Percentiles rank a stretch among this genome's conserved stretches.
Evolutionary conservation across 2,888 invertebrate species (phyloP).

Genomic region (Zele albiditarsus): DNA sequence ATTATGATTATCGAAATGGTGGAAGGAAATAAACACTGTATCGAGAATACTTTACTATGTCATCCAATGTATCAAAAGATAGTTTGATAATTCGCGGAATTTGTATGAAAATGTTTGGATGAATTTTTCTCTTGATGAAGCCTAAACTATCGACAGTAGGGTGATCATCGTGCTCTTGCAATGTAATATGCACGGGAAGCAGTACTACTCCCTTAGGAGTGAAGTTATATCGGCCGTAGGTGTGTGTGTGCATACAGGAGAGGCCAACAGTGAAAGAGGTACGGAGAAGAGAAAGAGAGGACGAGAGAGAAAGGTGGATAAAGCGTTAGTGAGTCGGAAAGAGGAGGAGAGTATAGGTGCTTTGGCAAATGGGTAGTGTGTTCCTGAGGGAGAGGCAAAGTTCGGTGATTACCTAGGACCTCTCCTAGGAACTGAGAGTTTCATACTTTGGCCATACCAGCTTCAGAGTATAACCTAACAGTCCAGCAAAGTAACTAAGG

Average conservation of each 20-base stretch:
- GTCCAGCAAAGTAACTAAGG: constrained; percentile 71
- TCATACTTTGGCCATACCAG: constrained; percentile 69
- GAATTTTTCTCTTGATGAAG: too few species aligned
- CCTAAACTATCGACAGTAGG: neutral
- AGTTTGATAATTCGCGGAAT: too few species aligned
- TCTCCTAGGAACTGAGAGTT: constrained; percentile 70
- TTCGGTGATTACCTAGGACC: constrained; percentile 73
- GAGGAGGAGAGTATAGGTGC: constrained; percentile 29
- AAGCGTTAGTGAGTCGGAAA: constrained; percentile 26
- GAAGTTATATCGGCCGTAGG: constrained; percentile 71
- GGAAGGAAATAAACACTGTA: too few species aligned
- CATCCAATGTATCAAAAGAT: too few species aligned
- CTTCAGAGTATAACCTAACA: constrained; percentile 66
- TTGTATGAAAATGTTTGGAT: neutral
- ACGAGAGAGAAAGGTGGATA: constrained; percentile 51
- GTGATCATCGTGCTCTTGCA: constrained; percentile 2
- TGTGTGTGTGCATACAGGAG: constrained; percentile 41
- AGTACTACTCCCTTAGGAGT: constrained; percentile 68
- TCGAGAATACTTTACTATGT: too few species aligned
- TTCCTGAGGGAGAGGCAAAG: constrained; percentile 71
- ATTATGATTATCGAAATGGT: too few species aligned
- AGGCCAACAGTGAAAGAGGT: constrained; percentile 45
- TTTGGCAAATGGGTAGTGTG: constrained; percentile 51
- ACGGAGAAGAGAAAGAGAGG: constrained; percentile 44
- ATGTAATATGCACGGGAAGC: constrained; percentile 53